Evolutionary conservation across 2,113 vertebrate species (phyloP), one percentile per base, ranked within the genome.

Genomic region (Festucalex cinctus): DNA sequence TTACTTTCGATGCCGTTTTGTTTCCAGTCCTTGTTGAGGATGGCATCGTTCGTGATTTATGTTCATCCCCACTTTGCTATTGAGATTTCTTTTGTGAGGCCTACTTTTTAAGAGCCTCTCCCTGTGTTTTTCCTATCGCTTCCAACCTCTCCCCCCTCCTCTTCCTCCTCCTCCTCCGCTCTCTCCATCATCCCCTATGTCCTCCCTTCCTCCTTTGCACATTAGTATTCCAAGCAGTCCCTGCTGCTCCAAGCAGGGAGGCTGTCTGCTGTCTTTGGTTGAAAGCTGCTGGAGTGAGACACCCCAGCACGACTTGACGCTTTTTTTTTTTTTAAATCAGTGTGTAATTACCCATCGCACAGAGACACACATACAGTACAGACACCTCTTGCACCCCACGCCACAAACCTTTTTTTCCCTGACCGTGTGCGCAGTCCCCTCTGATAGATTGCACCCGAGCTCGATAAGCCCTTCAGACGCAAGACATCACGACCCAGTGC

Each of bases 151-250:
- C 54, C 6, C 41, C 46, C 75, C 65, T 68, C 49, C 65, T 48
- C 43, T 4, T 17, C 2, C 37, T 16, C 62, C 19, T 72, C 72
- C 67, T 60, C 67, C 76, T 53, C 64, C 46, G 14, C 46, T 39
- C 35, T 61, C 48, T 67, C 61, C 77, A 71, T 41, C 60, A 41
- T 24, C n/a, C 59, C 59, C 26, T 5, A 17, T 32, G 54, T 41
- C 60, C 60, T 62, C 59, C 37, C 37, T 41, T 24, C 59, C 59
- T 41, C 68, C 62, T 81, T 70, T 57, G 24, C 54, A 32, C 26
- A 89, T 90, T 89, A 89, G 84, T 87, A 91, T 91, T 90, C 88
- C 77, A 82, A 71, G 73, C 54, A 57, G 54, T 57, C 28, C 26
- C 54, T 32, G 54, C 66, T 63, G 0, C 73, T 87, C 87, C 82